phyloP scores from a whole-genome alignment of 2,797 vertebrate genomes.

The Oophaga sylvatica region DNA sequence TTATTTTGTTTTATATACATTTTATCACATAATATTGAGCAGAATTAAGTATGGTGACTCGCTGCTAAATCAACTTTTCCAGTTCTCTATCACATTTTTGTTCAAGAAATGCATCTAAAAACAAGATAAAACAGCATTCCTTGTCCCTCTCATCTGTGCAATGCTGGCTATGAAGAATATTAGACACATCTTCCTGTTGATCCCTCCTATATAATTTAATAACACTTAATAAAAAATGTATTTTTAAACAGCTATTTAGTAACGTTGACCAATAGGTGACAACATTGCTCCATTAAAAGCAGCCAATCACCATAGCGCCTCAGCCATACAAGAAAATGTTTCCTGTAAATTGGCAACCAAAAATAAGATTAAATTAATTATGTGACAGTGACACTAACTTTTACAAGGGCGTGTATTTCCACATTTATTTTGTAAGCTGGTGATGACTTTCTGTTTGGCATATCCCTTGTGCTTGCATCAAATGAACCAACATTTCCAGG shows the following conservation, averaged over 20 bases:
- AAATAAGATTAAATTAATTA: not conserved
- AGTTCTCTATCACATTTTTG: no score
- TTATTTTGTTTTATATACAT: no score
- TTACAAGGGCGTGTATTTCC: slow-evolving; percentile 28
- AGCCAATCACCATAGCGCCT: not conserved
- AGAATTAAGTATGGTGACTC: no score
- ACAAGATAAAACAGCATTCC: not conserved
- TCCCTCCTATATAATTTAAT: not conserved
- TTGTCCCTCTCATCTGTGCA: not conserved
- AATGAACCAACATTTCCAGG: slow-evolving; percentile 31
- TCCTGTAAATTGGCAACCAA: not conserved
- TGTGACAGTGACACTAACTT: not conserved
- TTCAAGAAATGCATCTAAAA: not conserved
- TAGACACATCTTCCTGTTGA: not conserved
- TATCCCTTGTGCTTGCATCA: not conserved
- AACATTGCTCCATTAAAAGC: not conserved
- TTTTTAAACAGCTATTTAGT: not conserved
- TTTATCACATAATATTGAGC: no score
- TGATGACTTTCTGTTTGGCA: slow-evolving; percentile 38
- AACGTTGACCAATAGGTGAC: not conserved
- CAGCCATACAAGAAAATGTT: not conserved
- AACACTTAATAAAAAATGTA: not conserved
- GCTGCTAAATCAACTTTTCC: no score
- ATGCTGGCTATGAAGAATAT: not conserved
- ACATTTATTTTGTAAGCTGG: slow-evolving; percentile 8